Percentiles rank a stretch among this genome's conserved stretches.
phyloP scores from a whole-genome alignment of 2,113 vertebrate genomes.

The Orycteropus afer region DNA sequence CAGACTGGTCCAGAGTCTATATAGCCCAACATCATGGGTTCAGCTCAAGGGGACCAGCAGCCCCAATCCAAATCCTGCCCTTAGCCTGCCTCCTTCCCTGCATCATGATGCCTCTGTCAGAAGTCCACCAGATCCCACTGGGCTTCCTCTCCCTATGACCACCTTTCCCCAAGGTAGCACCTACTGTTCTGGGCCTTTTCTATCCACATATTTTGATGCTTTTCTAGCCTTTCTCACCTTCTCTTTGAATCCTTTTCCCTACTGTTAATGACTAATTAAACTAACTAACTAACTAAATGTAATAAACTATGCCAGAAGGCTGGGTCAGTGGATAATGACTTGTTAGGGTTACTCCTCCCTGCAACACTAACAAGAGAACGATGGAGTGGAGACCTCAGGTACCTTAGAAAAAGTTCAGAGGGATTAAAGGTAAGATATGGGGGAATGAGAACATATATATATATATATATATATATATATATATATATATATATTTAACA shows the following conservation, averaged over 20 bases:
- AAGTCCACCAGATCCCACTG: background rate
- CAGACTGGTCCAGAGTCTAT: background rate
- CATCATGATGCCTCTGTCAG: rapidly evolving
- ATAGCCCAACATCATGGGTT: background rate
- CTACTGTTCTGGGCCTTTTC: background rate
- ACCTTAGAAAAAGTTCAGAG: background rate
- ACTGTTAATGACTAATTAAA: background rate
- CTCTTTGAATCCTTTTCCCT: background rate
- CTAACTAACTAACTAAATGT: background rate
- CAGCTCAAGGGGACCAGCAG: background rate
- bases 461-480: too few species aligned
- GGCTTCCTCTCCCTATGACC: background rate
- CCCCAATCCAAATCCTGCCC: too few species aligned
- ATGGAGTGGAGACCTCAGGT: background rate
- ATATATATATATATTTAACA: too few species aligned
- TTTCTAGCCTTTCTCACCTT: background rate
- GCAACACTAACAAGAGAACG: background rate
- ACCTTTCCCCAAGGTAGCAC: background rate
- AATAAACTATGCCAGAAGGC: background rate
- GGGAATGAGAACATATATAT: background rate
- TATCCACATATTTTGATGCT: rapidly evolving
- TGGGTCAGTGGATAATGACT: background rate
- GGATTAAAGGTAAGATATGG: background rate
- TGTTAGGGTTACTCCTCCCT: too few species aligned
- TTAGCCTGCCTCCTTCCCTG: background rate